Evolutionary conservation across 2,797 vertebrate species (phyloP).

Genomic region (Acrocephalus scirpaceus): DNA sequence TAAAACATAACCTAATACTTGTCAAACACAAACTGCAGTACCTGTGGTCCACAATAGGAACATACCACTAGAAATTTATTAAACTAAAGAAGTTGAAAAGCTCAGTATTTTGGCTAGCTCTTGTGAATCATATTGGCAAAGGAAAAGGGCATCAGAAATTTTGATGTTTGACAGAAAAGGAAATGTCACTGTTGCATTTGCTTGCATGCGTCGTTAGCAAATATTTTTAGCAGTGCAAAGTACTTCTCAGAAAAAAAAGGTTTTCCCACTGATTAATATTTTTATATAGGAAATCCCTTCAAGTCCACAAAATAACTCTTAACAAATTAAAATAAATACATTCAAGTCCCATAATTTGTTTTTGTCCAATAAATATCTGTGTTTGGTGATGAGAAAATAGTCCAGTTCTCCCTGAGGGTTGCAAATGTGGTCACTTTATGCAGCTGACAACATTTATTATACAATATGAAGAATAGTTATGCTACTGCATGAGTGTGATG

Average conservation of each 20-base stretch:
- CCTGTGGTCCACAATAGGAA: not conserved
- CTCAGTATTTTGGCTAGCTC: not conserved
- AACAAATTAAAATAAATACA: slow-evolving; percentile 14
- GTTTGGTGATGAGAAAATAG: not conserved
- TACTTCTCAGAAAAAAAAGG: not conserved
- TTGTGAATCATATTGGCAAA: not conserved
- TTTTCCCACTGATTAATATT: not conserved
- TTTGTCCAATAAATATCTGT: not conserved
- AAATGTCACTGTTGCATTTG: not conserved
- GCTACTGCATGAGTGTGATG: not conserved
- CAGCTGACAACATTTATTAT: slow-evolving; percentile 39
- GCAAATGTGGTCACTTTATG: not conserved
- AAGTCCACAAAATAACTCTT: not conserved
- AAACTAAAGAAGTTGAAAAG: not conserved
- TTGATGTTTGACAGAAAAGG: not conserved
- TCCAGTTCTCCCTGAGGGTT: not conserved
- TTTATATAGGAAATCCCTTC: not conserved
- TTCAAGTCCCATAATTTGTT: not conserved
- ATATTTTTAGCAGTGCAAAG: not conserved
- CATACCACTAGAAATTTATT: not conserved
- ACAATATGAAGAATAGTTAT: not conserved
- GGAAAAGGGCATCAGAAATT: not conserved
- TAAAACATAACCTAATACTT: not conserved
- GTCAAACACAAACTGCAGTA: not conserved
- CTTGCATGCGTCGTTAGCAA: not conserved